These are phyloP conservation scores for Rallus crepitans DNA, from an alignment of 2,797 vertebrate genomes.

Conservation along the genomic window DNA sequence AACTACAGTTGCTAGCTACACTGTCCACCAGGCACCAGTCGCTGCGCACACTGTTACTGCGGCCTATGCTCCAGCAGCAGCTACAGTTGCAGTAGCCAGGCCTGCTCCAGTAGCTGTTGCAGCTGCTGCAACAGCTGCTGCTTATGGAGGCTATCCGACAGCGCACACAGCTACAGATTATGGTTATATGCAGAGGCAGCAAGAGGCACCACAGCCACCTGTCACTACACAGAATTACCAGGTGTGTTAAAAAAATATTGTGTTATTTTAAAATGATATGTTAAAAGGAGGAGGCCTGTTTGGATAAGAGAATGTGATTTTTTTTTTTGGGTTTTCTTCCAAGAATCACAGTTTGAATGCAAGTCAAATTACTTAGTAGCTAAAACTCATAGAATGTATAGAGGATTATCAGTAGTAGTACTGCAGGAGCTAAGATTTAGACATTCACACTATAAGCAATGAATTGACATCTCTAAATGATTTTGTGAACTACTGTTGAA, in stretches of 20 bases:
- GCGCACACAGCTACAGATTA: constrained; percentile 93
- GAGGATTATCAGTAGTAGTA: not conserved
- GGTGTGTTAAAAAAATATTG: constrained; percentile 59
- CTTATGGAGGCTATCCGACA: constrained; percentile 93
- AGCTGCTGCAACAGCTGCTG: constrained; percentile 91
- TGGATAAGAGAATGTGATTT: not conserved
- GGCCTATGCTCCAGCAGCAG: constrained; percentile 93
- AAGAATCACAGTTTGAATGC: not conserved
- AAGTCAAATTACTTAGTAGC: not conserved
- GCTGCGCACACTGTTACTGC: constrained; percentile 95
- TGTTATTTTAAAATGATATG: not conserved
- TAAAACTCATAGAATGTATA: not conserved
- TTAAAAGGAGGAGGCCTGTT: not conserved
- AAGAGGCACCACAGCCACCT: constrained; percentile 94
- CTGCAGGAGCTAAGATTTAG: not conserved
- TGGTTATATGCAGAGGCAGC: constrained; percentile 93
- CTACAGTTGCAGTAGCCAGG: constrained; percentile 91
- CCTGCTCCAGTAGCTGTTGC: constrained; percentile 92
- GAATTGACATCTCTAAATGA: not conserved
- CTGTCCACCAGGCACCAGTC: constrained; percentile 96
- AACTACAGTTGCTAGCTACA: constrained; percentile 98
- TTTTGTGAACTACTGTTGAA: not conserved
- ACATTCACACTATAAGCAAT: not conserved
- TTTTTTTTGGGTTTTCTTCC: not conserved
- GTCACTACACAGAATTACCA: constrained; percentile 98